These are phyloP conservation scores for Calyptommatus sinebrachiatus DNA, from an alignment of 2,113 vertebrate species.

Conservation along the genomic window DNA sequence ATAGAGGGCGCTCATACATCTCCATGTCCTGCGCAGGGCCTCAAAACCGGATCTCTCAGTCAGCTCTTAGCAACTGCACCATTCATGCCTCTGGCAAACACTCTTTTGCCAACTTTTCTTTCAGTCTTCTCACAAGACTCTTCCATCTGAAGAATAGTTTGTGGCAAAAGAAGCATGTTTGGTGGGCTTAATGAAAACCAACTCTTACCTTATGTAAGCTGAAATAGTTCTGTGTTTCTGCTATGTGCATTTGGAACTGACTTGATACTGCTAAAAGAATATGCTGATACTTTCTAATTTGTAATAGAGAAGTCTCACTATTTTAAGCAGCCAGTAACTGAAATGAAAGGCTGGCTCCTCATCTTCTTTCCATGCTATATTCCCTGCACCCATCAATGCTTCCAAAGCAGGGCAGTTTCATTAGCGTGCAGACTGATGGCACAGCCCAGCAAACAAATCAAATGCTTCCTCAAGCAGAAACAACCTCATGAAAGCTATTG, in stretches of 20 bases:
- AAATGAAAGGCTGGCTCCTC: conserved; percentile 33
- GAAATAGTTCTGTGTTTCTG: neutral
- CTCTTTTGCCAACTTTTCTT: too few species aligned
- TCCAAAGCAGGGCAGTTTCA: conserved; percentile 5
- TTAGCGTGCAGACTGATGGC: conserved; percentile 37
- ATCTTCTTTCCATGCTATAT: conserved; percentile 13
- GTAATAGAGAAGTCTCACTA: conserved; percentile 34
- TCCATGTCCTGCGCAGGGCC: too few species aligned
- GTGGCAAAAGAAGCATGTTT: neutral
- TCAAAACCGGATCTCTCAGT: too few species aligned
- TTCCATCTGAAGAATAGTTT: neutral
- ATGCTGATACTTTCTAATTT: conserved; percentile 27
- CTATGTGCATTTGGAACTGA: neutral
- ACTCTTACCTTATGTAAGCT: neutral
- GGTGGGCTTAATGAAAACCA: neutral
- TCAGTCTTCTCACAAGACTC: neutral
- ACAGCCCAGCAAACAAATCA: conserved; percentile 44
- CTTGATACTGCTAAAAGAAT: conserved; percentile 14
- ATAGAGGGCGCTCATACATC: too few species aligned
- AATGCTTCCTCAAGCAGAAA: conserved; percentile 47
- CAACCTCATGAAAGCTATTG: conserved; percentile 47
- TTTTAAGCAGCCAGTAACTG: conserved; percentile 38
- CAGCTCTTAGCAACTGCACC: too few species aligned
- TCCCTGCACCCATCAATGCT: neutral
- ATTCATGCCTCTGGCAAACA: too few species aligned